Evolutionary conservation across 2,888 invertebrate species (phyloP), one percentile per base, ranked within the genome.

Genomic region (Pediacus dermestoides): DNA sequence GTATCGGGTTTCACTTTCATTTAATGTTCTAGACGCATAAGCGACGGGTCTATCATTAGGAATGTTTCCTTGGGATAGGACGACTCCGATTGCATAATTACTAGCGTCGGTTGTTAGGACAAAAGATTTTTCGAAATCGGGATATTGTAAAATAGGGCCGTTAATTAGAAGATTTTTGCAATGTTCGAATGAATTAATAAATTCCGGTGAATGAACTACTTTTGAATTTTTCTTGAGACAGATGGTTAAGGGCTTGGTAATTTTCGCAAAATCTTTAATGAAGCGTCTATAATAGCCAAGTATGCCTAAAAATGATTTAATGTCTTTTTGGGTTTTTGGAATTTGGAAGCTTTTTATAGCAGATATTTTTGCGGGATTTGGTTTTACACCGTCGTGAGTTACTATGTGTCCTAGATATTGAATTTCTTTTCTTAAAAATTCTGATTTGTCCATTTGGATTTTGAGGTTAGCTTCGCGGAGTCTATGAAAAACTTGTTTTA

Each of bases 91-190:
- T 1, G 44, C 37, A 12, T 35, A 16, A 14, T 41, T 41, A 8
- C 48, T 2, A 1, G 45, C 51, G 28, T 52, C 52, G 1, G 52
- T 54, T 3, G 49, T 50, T 11, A 51, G 9, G 8, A 45, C 27
- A 37, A 54, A 54, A 1, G 44, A 36, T 37, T 52, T 38, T 4
- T 28, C 15, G 37, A 52, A 53, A 26, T 51, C 46, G 2, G 46
- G 50, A 23, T 43, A 48, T 32, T 43, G 32, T 14, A 50, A 21
- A 4, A 50, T 34, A 2, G 43, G 47, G 4, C 32, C 37, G 14
- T 38, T 42, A 2, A 10, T 42, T 3, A 48, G 18, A 2, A 52
- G 10, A 18, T 43, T 44, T 36, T 42, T 34, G 22, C 48, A 40
- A 25, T 28, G 30, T 21, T 44, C 16, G 30, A 52, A 42, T 25